These are phyloP conservation scores for Orius insidiosus DNA, from an alignment of 1,140 invertebrate species.

Conservation along the genomic window DNA sequence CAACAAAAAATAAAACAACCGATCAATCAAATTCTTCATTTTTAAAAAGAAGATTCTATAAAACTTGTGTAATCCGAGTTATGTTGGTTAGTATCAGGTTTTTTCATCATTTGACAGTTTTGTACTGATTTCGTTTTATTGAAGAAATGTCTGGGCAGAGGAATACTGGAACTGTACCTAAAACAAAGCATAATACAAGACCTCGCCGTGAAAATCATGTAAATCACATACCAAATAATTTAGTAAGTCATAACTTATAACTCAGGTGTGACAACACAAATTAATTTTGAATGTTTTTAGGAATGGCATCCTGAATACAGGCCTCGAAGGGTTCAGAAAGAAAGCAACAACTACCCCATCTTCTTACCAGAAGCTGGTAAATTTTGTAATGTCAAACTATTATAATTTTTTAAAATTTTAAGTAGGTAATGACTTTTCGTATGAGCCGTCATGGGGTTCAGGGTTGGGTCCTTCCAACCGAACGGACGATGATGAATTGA, in stretches of 20 bases:
- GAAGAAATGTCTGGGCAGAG: slow-evolving; percentile 13
- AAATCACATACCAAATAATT: slow-evolving; percentile 15
- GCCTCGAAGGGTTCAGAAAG: slow-evolving; percentile 13
- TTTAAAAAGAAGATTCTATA: too few species aligned
- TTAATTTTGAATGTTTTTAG: slow-evolving; percentile 5
- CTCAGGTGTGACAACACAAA: too few species aligned
- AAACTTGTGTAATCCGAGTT: too few species aligned
- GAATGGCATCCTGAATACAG: slow-evolving; percentile 14
- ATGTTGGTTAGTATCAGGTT: too few species aligned
- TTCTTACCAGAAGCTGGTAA: slow-evolving; percentile 12
- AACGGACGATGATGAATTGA: slow-evolving; percentile 15
- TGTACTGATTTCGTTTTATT: too few species aligned
- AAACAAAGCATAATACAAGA: slow-evolving; percentile 16
- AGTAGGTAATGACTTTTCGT: slow-evolving; percentile 14
- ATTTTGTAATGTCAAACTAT: neutral
- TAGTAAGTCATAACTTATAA: too few species aligned
- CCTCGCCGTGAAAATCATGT: slow-evolving; percentile 13
- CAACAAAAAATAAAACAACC: too few species aligned
- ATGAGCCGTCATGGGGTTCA: slow-evolving; percentile 12
- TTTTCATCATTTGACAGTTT: too few species aligned
- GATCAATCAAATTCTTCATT: too few species aligned
- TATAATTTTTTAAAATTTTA: neutral
- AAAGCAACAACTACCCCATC: slow-evolving; percentile 13
- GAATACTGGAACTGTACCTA: slow-evolving; percentile 16
- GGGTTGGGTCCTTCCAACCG: slow-evolving; percentile 8